These are phyloP conservation scores for Eumacrocentrus americanus DNA, from an alignment of 2,888 invertebrate species.

Conservation along the genomic window DNA sequence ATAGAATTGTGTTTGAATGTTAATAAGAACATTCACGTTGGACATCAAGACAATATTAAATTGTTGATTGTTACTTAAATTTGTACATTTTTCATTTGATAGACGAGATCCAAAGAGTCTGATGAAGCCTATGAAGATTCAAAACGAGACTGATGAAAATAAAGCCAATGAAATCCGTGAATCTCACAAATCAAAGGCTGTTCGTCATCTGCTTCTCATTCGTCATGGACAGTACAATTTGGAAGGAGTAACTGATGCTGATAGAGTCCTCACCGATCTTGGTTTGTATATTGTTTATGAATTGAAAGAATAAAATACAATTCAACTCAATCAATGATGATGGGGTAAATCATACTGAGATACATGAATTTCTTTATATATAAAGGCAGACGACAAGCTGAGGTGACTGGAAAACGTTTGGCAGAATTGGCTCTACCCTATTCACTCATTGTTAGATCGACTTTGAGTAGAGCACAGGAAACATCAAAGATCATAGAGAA, in stretches of 20 bases:
- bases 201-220: slow-evolving; percentile 86
- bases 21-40: no score
- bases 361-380: no score
- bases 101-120: slow-evolving; percentile 78
- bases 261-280: slow-evolving; percentile 78
- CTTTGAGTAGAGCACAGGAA: slow-evolving; percentile 92
- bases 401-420: slow-evolving; percentile 81
- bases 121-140: slow-evolving; percentile 67
- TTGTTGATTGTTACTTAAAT: no score
- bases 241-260: slow-evolving; percentile 73
- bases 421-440: slow-evolving; percentile 79
- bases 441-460: slow-evolving; percentile 81
- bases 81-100: no score
- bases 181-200: slow-evolving; percentile 67
- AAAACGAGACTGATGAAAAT: slow-evolving; percentile 68
- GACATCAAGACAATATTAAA: no score
- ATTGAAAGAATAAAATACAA: no score
- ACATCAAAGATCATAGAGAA: slow-evolving; percentile 84
- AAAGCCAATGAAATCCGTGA: slow-evolving; percentile 72
- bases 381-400: slow-evolving; percentile 84
- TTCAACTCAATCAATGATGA: no score
- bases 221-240: slow-evolving; percentile 94
- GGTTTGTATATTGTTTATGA: slow-evolving; percentile 64
- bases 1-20: no score
- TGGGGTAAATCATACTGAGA: no score